A percentile compares a stretch with the other conserved stretches of the same genome.
phyloP scores from a whole-genome alignment of 2,888 invertebrate species.

The Orthosia cruda region DNA sequence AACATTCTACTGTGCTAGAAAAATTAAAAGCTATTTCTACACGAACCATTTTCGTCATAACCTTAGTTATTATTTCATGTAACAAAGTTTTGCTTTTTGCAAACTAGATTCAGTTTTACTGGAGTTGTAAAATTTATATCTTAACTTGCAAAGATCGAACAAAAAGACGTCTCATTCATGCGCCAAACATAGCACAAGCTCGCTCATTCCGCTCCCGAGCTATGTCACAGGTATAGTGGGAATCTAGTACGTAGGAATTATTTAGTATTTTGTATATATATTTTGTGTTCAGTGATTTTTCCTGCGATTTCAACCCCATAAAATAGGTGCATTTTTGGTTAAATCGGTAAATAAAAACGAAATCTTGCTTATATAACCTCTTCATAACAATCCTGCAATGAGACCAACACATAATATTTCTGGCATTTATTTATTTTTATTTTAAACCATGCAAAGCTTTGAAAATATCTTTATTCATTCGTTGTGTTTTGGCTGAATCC shows the following conservation, averaged over 20 bases:
- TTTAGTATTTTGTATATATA: too few relatives aligned
- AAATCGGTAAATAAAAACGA: too few relatives aligned
- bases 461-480: slow-evolving; percentile 1
- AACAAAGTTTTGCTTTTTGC: not conserved
- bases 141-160: slow-evolving; percentile 11
- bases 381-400: too few relatives aligned
- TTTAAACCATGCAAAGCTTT: not conserved
- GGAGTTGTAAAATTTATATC: not conserved
- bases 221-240: not conserved
- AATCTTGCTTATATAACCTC: too few relatives aligned
- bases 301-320: too few relatives aligned
- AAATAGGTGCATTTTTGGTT: too few relatives aligned
- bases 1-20: too few relatives aligned
- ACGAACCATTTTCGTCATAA: not conserved
- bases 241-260: not conserved
- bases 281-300: too few relatives aligned
- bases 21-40: too few relatives aligned
- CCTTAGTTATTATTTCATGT: not conserved
- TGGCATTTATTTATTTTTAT: not conserved
- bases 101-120: not conserved
- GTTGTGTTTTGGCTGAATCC: not conserved
- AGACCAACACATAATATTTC: not conserved
- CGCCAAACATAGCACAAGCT: slow-evolving; percentile 10
- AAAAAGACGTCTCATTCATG: not conserved
- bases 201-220: not conserved